Evolutionary conservation across 2,888 invertebrate species (phyloP).

Genomic region (Petrolisthes manimaculis): DNA sequence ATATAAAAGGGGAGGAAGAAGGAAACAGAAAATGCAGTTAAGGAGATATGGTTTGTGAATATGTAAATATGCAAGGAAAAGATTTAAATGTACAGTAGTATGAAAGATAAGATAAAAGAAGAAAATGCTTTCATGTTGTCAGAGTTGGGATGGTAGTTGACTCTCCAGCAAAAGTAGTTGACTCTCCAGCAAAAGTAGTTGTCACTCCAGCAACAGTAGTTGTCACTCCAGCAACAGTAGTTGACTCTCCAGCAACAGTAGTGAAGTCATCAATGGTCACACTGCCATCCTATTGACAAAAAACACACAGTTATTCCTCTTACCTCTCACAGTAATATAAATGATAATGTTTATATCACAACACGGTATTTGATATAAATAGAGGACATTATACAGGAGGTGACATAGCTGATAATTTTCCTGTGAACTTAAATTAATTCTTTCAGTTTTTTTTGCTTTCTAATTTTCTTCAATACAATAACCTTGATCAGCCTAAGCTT

Average conservation of each 20-base stretch:
- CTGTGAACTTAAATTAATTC: not conserved
- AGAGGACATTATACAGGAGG: not conserved
- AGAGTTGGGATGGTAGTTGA: too few relatives aligned
- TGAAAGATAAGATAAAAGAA: too few relatives aligned
- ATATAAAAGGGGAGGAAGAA: too few relatives aligned
- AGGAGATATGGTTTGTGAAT: too few relatives aligned
- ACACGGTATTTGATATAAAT: too few relatives aligned
- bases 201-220: not conserved
- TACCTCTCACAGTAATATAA: not conserved
- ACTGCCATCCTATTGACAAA: not conserved
- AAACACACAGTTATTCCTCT: not conserved
- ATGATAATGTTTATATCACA: too few relatives aligned
- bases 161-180: not conserved
- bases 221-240: too few relatives aligned
- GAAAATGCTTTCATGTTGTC: too few relatives aligned
- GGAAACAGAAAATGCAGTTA: too few relatives aligned
- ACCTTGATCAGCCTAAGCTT: not conserved
- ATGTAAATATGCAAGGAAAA: too few relatives aligned
- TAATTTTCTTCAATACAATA: not conserved
- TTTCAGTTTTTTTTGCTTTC: not conserved
- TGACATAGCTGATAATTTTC: not conserved
- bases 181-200: too few relatives aligned
- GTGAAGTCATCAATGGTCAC: not conserved
- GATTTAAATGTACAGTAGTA: too few relatives aligned
- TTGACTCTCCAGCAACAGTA: not conserved